Evolutionary conservation across 2,113 vertebrate genomes (phyloP).

Genomic region (Neodon shergylaensis): DNA sequence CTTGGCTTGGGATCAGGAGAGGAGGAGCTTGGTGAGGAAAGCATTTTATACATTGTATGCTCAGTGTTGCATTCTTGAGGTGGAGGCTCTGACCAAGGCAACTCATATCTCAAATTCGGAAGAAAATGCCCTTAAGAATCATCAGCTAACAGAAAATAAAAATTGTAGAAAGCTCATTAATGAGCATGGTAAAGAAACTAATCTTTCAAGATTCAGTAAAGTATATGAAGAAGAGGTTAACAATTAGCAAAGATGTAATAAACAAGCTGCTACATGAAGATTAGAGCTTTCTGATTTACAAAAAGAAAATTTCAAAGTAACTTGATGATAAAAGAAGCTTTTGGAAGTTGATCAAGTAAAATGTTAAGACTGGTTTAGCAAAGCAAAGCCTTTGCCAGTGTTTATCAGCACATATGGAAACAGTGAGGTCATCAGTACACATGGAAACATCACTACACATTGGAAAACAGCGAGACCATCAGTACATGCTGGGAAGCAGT

Average conservation of each 20-base stretch:
- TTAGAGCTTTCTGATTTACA: neutral
- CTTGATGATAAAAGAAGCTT: neutral
- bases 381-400: neutral
- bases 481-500: neutral
- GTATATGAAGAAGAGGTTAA: neutral
- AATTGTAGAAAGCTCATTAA: neutral
- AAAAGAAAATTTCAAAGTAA: conserved; percentile 18
- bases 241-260: neutral
- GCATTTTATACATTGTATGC: neutral
- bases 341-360: neutral
- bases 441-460: no score
- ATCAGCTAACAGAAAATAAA: neutral
- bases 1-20: neutral
- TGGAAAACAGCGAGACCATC: neutral
- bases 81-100: neutral
- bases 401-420: neutral
- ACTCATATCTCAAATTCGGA: neutral
- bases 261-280: neutral
- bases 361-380: neutral
- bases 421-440: no score
- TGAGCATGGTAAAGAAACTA: neutral
- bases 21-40: no score
- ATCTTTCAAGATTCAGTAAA: neutral
- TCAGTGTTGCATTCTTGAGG: neutral
- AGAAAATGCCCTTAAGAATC: neutral